phyloP scores from a whole-genome alignment of 1,140 invertebrate species.

The Drosophila elegans region DNA sequence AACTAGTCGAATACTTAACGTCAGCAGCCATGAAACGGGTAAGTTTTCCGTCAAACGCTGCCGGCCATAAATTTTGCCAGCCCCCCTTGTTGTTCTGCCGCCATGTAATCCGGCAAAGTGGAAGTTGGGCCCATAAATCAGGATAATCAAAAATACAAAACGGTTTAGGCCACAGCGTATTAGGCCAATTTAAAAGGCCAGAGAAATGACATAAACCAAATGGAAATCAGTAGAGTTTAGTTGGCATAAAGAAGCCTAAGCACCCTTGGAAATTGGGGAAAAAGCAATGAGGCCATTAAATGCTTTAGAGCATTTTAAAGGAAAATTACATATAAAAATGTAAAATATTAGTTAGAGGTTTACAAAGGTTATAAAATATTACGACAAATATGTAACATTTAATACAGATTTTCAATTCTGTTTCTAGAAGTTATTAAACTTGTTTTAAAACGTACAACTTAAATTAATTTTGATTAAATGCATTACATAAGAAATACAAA shows the following conservation, averaged over 20 bases:
- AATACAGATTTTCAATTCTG: too few relatives aligned
- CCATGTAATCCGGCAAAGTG: slow-evolving; percentile 45
- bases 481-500: too few relatives aligned
- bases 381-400: too few relatives aligned
- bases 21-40: slow-evolving; percentile 75
- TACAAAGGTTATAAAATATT: too few relatives aligned
- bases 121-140: slow-evolving; percentile 64
- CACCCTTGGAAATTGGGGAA: background rate
- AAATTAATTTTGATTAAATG: too few relatives aligned
- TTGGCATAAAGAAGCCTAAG: background rate
- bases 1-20: slow-evolving; percentile 74
- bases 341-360: too few relatives aligned
- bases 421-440: too few relatives aligned
- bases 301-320: too few relatives aligned
- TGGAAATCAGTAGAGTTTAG: slow-evolving; percentile 1
- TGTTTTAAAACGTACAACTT: too few relatives aligned
- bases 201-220: slow-evolving; percentile 8
- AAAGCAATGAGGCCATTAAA: background rate
- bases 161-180: slow-evolving; percentile 56
- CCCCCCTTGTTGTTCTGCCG: slow-evolving; percentile 20
- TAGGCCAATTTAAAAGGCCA: slow-evolving; percentile 49
- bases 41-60: slow-evolving; percentile 48
- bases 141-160: slow-evolving; percentile 74
- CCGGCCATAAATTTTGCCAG: slow-evolving; percentile 60
- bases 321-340: too few relatives aligned